A percentile compares a stretch with the other conserved stretches of the same genome.
Conservation (phyloP, 2,888 invertebrate species). For the Elmis aenea region DNA sequence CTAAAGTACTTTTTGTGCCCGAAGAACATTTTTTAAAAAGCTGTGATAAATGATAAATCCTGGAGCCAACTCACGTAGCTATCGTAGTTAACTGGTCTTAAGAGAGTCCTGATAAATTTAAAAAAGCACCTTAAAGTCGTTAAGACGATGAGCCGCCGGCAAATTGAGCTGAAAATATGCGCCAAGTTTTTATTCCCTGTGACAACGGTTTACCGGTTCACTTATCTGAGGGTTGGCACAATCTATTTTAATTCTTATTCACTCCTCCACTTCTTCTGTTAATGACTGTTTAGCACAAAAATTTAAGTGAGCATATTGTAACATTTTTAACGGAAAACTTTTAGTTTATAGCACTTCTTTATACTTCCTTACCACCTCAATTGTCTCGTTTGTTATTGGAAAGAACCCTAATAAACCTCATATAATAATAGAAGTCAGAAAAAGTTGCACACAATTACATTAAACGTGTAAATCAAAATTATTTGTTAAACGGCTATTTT, state of each 20-base stretch:
- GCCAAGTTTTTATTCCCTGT: conserved; percentile 32
- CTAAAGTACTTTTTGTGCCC: conserved; percentile 24
- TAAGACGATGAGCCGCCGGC: conserved; percentile 42
- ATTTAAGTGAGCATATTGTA: too few species aligned
- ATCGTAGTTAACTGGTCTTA: conserved; percentile 35
- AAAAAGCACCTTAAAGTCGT: conserved; percentile 44
- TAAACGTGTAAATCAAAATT: too few species aligned
- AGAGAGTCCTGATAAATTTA: conserved; percentile 42
- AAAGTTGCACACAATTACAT: too few species aligned
- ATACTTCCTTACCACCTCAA: too few species aligned
- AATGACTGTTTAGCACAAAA: conserved; percentile 22
- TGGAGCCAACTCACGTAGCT: conserved; percentile 36
- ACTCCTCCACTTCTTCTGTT: conserved; percentile 18
- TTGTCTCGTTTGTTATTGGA: too few species aligned
- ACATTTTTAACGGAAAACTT: too few species aligned
- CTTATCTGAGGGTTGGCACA: conserved; percentile 29
- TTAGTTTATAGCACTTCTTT: too few species aligned
- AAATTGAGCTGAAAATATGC: conserved; percentile 47
- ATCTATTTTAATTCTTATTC: conserved; percentile 29
- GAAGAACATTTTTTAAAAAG: conserved; percentile 13
- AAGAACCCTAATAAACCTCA: too few species aligned
- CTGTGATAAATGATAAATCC: conserved; percentile 28
- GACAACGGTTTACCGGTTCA: conserved; percentile 36
- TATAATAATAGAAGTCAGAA: too few species aligned
- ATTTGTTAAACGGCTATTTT: too few species aligned